These are phyloP conservation scores for Encarsia formosa DNA, from an alignment of 2,888 invertebrate genomes.

Conservation along the genomic window DNA sequence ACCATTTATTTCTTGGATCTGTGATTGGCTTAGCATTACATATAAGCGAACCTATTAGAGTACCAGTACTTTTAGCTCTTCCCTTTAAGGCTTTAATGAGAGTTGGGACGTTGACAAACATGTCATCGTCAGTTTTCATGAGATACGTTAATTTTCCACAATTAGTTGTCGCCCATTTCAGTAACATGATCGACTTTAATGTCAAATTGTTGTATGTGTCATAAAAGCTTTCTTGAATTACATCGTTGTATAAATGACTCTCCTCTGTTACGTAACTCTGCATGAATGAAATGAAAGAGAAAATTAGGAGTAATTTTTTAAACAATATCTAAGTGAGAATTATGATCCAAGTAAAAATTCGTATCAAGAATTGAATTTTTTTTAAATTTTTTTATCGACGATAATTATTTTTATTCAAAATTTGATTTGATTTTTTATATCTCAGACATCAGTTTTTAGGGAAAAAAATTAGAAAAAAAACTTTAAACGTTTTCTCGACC, in stretches of 20 bases:
- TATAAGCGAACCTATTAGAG: constrained; percentile 74
- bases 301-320: no score
- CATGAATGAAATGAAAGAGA: constrained; percentile 14
- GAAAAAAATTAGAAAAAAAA: no score
- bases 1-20: constrained; percentile 75
- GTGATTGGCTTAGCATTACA: constrained; percentile 72
- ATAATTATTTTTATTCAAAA: no score
- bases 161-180: constrained; percentile 73
- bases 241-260: constrained; percentile 65
- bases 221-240: constrained; percentile 77
- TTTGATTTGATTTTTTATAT: no score
- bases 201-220: constrained; percentile 86
- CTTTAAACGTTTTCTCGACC: no score
- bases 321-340: neutral
- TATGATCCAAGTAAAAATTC: no score
- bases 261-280: constrained; percentile 66
- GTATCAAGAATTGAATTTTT: no score
- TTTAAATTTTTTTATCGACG: no score
- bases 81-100: constrained; percentile 52
- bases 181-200: constrained; percentile 76
- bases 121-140: constrained; percentile 84
- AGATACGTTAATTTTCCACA: constrained; percentile 65
- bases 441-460: no score
- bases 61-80: constrained; percentile 45
- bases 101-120: constrained; percentile 75